Conservation (phyloP, 1,140 invertebrate genomes). For the Scaptodrosophila lebanonensis region DNA sequence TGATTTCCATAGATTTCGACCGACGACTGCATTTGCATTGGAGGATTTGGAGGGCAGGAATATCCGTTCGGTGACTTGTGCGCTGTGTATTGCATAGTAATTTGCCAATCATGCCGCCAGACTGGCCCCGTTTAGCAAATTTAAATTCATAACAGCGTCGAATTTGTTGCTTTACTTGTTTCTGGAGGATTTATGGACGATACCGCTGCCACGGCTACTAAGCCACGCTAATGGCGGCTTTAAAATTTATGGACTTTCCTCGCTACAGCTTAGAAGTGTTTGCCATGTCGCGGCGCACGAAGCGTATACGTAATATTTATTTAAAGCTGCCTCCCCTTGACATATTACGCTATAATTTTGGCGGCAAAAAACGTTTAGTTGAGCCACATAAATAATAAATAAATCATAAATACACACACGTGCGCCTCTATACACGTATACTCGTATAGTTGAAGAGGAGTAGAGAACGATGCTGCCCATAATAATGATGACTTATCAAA, state of each 20-base stretch:
- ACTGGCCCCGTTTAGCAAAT: conserved; percentile 55
- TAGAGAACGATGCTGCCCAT: no score
- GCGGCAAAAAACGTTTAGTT: conserved; percentile 69
- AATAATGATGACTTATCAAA: no score
- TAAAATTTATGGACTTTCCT: conserved; percentile 68
- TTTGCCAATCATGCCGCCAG: conserved; percentile 8
- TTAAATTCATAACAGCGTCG: conserved; percentile 56
- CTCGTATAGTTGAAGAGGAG: no score
- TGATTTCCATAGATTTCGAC: no score
- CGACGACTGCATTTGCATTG: no score
- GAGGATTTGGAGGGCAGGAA: conserved; percentile 12
- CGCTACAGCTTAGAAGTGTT: conserved; percentile 52
- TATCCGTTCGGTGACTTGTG: no score
- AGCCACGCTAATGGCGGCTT: conserved; percentile 68
- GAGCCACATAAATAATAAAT: conserved; percentile 74
- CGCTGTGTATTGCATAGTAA: conserved; percentile 50
- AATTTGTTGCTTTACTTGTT: conserved; percentile 22
- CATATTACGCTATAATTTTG: conserved; percentile 70
- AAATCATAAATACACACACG: conserved; percentile 27
- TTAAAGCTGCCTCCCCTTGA: conserved; percentile 54
- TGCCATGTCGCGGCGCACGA: conserved; percentile 13
- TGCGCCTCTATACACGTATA: conserved; percentile 8
- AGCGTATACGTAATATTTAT: conserved; percentile 51
- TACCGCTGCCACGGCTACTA: conserved; percentile 42
- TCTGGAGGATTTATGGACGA: not conserved